Evolutionary conservation across 1,140 invertebrate species (phyloP), one percentile per base, ranked within the genome.

Genomic region (Nautilus pompilius): DNA sequence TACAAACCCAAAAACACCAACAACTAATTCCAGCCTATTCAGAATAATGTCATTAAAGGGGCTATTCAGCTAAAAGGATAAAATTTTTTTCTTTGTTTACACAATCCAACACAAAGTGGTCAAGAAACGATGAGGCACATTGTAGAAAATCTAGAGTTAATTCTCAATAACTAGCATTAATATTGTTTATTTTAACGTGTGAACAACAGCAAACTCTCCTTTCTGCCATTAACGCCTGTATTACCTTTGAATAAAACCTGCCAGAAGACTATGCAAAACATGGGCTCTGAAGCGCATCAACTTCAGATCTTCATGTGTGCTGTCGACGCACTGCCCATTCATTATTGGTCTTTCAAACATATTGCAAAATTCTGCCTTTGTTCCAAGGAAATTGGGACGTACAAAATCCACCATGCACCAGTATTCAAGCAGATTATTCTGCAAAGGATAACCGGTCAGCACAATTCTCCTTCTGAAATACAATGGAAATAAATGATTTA

Each of bases 221-320:
- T n/a, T n/a, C n/a, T n/a, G n/a, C n/a, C n/a, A n/a, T n/a, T n/a
- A n/a, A n/a, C n/a, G n/a, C n/a, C n/a, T n/a, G n/a, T n/a, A n/a
- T n/a, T n/a, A 82, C 81, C 81, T 81, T 56, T 94, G 92, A 22
- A 98, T 91, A 79, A 92, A 92, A 0, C 92, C 92, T 75, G 95
- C 92, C 22, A 98, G 83, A 81, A 96, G 87, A 79, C 93, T 95
- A 77, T 97, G 93, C 22, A 99, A 84, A 17, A 98, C 94, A 75
- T 98, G 95, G 2, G 93, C 93, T 22, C 96, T 85, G 75, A 93
- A 89, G 78, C 96, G 95, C 96, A 98, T 98, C n/a, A 96, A 74
- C 62, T 89, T 88, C 1, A 97, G 91, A 80, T 98, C 95, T 54
- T 88, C 85, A 6, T 89, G 87, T 0, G 91, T 96, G 3, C 95